Evolutionary conservation across 2,888 invertebrate genomes (phyloP), one percentile per base, ranked within the genome.

Genomic region (Unio pictorum): DNA sequence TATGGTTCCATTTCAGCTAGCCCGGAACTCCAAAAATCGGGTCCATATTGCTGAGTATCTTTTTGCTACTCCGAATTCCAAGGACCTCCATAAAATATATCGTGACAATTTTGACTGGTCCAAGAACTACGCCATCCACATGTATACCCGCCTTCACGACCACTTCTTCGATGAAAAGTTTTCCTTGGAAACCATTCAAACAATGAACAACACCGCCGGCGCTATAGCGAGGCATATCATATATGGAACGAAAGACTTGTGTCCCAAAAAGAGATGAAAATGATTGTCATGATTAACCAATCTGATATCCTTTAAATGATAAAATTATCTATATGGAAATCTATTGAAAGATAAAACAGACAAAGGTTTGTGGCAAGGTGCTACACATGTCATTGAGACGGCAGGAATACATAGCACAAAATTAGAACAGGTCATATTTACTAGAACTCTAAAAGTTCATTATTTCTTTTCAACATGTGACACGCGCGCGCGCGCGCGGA

Each of bases 61-160:
- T 3, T 75, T 85, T 70, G 71, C 82, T 11, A 76, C 68, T 8
- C 83, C 81, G 5, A 76, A 82, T 63, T 73, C 72, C 45, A 67
- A 66, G 6, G 71, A 76, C 15, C 55, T 80, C 0, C 59, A 74
- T 8, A 64, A 73, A 45, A 30, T 83, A 3, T 85, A 81, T 70
- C 55, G 72, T 2, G 75, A 72, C 3, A 73, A 73, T 28, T 73
- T 77, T 30, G 64, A 80, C 73, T 84, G 81, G 82, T 64, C 66
- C 34, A 59, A 79, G 17, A 81, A 83, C 69, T 84, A 84, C 67
- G 86, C 86, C 11, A 79, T 87, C 11, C 88, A 88, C 61, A 66
- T 84, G 61, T 71, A 77, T 61, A 15, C 65, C 8, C 72, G 74
- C 34, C 67, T 77, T 7, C 69, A 69, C 55, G 66, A 71, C 18